These are phyloP conservation scores for Ammodytes marinus DNA, from an alignment of 2,113 vertebrate genomes.

Conservation along the genomic window DNA sequence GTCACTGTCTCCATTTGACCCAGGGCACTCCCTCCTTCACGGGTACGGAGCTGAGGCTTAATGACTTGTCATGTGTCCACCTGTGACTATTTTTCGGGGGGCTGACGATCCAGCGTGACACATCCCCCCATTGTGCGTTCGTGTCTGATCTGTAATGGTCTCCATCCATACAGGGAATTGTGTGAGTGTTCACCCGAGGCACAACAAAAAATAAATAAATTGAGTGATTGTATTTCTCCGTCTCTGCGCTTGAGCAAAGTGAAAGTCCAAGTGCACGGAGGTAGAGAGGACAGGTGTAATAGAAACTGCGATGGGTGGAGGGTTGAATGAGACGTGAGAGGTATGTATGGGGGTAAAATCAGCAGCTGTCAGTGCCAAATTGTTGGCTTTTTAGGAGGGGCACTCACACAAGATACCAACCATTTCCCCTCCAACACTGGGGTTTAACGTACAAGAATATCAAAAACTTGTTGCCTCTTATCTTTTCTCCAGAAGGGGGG, in stretches of 20 bases:
- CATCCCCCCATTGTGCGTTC: constrained; percentile 35
- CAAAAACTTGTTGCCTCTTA: constrained; percentile 29
- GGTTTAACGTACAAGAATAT: constrained; percentile 29
- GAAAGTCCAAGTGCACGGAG: constrained; percentile 31
- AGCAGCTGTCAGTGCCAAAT: constrained; percentile 45
- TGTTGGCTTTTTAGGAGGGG: constrained; percentile 28
- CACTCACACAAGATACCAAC: background rate
- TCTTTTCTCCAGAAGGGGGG: constrained; percentile 30
- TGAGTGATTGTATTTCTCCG: constrained; percentile 53
- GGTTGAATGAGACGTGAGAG: constrained; percentile 36
- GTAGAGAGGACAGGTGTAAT: constrained; percentile 38
- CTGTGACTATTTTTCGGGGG: constrained; percentile 46
- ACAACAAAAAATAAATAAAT: constrained; percentile 11
- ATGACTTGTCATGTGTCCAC: constrained; percentile 76
- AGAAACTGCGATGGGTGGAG: constrained; percentile 19
- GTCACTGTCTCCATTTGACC: constrained; percentile 81
- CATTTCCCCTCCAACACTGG: constrained; percentile 16
- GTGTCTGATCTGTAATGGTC: constrained; percentile 70
- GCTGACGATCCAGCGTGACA: constrained; percentile 49
- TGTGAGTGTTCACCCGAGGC: constrained; percentile 51
- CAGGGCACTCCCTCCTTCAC: constrained; percentile 62
- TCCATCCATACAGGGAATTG: constrained; percentile 63
- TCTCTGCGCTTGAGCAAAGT: constrained; percentile 37
- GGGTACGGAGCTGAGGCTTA: constrained; percentile 69
- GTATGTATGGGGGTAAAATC: constrained; percentile 30